phyloP scores from a whole-genome alignment of 2,888 invertebrate species.

The Mimumesa dahlbomi region DNA sequence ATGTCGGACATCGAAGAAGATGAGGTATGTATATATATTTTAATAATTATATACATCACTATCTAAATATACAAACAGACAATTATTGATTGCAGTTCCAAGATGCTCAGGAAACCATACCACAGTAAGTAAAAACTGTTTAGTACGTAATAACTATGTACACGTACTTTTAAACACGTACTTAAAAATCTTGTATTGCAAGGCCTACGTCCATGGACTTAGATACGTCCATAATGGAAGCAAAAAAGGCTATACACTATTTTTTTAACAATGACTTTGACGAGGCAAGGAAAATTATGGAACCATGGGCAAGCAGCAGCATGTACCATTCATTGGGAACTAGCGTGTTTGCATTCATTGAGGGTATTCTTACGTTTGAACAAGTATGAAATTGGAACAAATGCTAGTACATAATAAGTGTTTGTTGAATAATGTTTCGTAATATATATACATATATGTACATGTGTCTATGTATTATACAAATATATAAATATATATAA shows the following conservation, averaged over 20 bases:
- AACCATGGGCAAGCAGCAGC: slow-evolving; percentile 90
- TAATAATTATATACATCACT: too few species aligned
- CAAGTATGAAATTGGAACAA: slow-evolving; percentile 77
- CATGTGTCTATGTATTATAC: too few species aligned
- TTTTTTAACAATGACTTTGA: slow-evolving; percentile 96
- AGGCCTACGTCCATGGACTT: slow-evolving; percentile 83
- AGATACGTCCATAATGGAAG: slow-evolving; percentile 87
- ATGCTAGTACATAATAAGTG: slow-evolving; percentile 3
- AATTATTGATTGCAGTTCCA: slow-evolving; percentile 80
- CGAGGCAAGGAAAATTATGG: slow-evolving; percentile 89
- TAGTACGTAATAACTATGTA: background rate
- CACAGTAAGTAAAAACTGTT: slow-evolving; percentile 79
- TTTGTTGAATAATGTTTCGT: slow-evolving; percentile 23
- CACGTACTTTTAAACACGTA: background rate
- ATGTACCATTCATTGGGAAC: slow-evolving; percentile 96
- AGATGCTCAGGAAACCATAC: slow-evolving; percentile 81
- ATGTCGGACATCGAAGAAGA: slow-evolving; percentile 79
- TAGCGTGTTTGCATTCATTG: slow-evolving; percentile 93
- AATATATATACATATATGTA: too few species aligned
- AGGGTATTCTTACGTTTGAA: slow-evolving; percentile 96
- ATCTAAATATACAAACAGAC: too few species aligned
- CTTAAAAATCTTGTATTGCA: background rate
- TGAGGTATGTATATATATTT: slow-evolving; percentile 70
- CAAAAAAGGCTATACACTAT: slow-evolving; percentile 89
- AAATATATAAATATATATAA: too few species aligned